Percentiles rank a stretch among this genome's conserved stretches.
Evolutionary conservation across 2,113 vertebrate genomes (phyloP).

Genomic region (Euleptes europaea): DNA sequence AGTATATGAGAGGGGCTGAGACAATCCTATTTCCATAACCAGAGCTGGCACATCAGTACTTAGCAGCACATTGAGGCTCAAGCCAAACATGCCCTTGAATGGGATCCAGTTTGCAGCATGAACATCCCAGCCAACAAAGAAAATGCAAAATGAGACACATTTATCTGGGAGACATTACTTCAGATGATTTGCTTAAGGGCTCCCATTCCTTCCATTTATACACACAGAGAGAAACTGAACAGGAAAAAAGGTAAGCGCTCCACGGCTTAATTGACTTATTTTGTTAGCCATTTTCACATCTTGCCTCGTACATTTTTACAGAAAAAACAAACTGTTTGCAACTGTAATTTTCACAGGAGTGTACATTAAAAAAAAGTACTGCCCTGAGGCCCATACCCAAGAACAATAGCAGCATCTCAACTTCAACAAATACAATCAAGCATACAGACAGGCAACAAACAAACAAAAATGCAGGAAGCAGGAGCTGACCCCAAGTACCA

Average conservation of each 20-base stretch:
- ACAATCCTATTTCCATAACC: conserved; percentile 3
- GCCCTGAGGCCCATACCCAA: conserved; percentile 22
- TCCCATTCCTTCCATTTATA: conserved; percentile 14
- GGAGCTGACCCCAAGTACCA: conserved; percentile 31
- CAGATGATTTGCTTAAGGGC: conserved; percentile 38
- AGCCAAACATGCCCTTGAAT: conserved; percentile 38
- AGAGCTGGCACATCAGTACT: conserved; percentile 32
- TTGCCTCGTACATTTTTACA: background rate
- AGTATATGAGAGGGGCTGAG: conserved; percentile 20
- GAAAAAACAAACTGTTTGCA: background rate
- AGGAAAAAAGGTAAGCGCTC: background rate
- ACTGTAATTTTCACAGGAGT: background rate
- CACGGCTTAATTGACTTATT: conserved; percentile 28
- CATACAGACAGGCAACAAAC: background rate
- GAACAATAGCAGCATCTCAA: background rate
- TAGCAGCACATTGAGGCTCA: background rate
- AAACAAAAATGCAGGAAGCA: background rate
- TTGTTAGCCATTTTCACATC: background rate
- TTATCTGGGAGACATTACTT: conserved; percentile 8
- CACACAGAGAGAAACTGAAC: background rate
- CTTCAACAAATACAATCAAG: background rate
- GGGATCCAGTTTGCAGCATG: conserved; percentile 22
- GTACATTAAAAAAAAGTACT: background rate
- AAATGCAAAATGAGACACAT: conserved; percentile 18
- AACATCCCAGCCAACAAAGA: conserved; percentile 37